Base-by-base conservation (phyloP, 2,113 vertebrate genomes). In the Hyperopisus bebe region DNA sequence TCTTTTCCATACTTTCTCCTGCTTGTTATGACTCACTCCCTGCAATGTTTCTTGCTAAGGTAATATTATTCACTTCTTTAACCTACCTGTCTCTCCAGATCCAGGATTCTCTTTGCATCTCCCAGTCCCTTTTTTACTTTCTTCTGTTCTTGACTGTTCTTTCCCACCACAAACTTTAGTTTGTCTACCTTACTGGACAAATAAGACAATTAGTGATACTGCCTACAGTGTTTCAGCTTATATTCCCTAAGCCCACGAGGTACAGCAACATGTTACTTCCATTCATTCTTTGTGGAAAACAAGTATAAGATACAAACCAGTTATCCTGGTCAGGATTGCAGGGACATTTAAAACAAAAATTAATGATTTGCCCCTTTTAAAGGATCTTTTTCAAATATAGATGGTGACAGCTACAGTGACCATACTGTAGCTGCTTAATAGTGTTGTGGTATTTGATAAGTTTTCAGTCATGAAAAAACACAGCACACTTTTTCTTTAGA, bases 51-150 rank as follows among this genome's bases (percentile, higher is more conserved):
- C 83, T 66, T 66, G 58, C n/a, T 31, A 10, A 70, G 62, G 62
- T 13, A 31, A 70, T 31, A 27, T 70, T 4, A 55, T 70, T 17
- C 39, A 55, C 35, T 87, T 19, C 5, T 27, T 9, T 50, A 53
- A 47, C 88, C 42, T 66, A 98, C 98, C 93, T 99, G 98, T 90
- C 95, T 93, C 89, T 99, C 96, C 85, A 99, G 96, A 89, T 98
- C 97, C 91, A 97, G 96, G 94, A 98, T 97, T 93, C 92, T 97
- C 95, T 96, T 98, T 48, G 95, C 94, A 90, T 98, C 97, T 46
- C 92, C 91, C 70, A 95, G 92, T 94, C 94, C 97, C 88, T 97
- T 96, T 91, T 92, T 96, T 50, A 94, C 83, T 89, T 94, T 97
- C 88, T 93, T 96, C 92, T 97, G 97, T 90, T 96, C 96, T 50